Base-by-base conservation (phyloP, 2,113 vertebrate genomes). In the Oreotrochilus melanogaster region DNA sequence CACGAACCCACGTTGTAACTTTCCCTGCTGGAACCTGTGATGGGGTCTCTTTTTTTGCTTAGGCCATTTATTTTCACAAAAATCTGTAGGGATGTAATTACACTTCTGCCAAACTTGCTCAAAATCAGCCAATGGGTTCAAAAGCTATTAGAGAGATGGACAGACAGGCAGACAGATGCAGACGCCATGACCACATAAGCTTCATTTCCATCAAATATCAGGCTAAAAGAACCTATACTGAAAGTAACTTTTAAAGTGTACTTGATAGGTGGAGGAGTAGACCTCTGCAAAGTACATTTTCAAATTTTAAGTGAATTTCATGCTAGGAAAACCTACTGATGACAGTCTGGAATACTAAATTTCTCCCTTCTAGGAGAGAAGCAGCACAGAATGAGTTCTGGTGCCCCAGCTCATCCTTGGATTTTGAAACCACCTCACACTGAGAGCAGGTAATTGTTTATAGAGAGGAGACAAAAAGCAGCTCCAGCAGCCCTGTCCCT, bases 241-340 rank as follows among this genome's bases (percentile, higher is more conserved):
- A 88, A 88, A 86, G 83, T 75, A 71, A 57, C 45, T 96, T 92
- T 90, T 93, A 86, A 92, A 89, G 35, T 56, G 4, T 25, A 67
- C 28, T 76, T 67, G 81, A 86, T 51, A 76, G 84, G 57, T 43
- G 86, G 72, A 88, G 28, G 28, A 88, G 3, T 60, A 64, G 60
- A 94, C 54, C 62, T 96, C 64, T 75, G 48, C 85, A 72, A 93
- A 93, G 39, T 31, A 35, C 72, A 64, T 65, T 88, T 94, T 88
- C 86, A 86, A 94, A 93, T 50, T 58, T 66, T 65, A 86, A 90
- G 82, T 81, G 17, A 89, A 95, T 95, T 95, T 93, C 88, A 88
- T 78, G 82, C 57, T 84, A 90, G 79, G 67, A 88, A 84, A 78
- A 93, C 60, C 64, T 90, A 30, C 8, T 43, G 69, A 60, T 74